Base-by-base conservation (phyloP, 2,797 vertebrate species). In the Sternarchorhynchus goeldii region DNA sequence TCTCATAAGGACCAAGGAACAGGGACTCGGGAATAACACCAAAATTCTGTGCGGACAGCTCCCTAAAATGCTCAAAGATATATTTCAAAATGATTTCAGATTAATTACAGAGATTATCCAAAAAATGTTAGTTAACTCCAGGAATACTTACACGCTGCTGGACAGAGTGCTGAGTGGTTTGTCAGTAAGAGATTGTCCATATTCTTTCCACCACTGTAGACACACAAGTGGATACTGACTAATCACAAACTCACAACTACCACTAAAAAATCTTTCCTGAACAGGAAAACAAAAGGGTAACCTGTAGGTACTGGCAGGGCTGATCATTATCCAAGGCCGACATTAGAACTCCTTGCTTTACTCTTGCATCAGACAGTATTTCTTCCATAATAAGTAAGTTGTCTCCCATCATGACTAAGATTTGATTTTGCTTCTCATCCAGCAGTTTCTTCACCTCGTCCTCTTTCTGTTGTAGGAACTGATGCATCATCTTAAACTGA, bases 1-100 rank as follows among this genome's bases (percentile, higher is more conserved):
- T 80, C 70, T 88, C 84, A 58, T 83, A 79, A n/a, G 83, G 85
- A n/a, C 85, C 87, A 31, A 87, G 80, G 45, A 56, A 76, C 55
- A 87, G 31, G 18, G 73, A 66, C 58, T 81, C 79, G 7, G 56
- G 72, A 8, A 3, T 58, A 66, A 87, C 79, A 5, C 29, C 55
- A 16, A 84, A 6, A 20, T 50, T 64, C 20, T 71, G 20, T 59
- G 78, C 18, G 1, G 45, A 17, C n/a, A 32, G 50, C 7, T n/a
- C 0, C 53, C 76, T 78, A 57, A 29, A 71, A 57, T 56, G 7
- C 56, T 32, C 1, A 16, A 25, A 25, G 25, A 25, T 25, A 25
- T 31, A 45, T 16, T n/a, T 70, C 4, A 20, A 3, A 7, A 3
- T 18, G 5, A 25, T 75, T 57, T 18, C 8, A 29, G 2, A 58